phyloP scores from a whole-genome alignment of 2,797 vertebrate genomes.

The Catamblyrhynchus diadema region DNA sequence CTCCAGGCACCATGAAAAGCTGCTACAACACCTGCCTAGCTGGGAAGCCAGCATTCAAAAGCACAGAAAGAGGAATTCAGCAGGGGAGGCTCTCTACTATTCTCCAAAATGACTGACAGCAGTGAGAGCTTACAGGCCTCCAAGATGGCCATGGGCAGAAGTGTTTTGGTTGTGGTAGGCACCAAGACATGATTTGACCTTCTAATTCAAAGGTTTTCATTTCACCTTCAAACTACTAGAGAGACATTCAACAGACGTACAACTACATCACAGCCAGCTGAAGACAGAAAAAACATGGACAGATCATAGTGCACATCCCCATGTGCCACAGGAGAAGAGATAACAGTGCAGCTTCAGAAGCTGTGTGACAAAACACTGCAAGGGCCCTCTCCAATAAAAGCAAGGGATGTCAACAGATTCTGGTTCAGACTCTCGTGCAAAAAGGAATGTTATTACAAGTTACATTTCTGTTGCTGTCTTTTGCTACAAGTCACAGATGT shows the following conservation, averaged over 20 bases:
- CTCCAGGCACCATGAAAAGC: not conserved
- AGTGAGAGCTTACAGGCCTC: not conserved
- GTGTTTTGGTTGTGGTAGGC: not conserved
- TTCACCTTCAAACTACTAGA: not conserved
- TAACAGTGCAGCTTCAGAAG: not conserved
- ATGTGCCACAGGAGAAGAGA: fast-evolving
- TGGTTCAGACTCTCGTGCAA: not conserved
- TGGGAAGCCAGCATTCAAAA: not conserved
- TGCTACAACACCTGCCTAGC: not conserved
- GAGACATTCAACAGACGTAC: not conserved
- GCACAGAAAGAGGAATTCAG: not conserved
- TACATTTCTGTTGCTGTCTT: not conserved
- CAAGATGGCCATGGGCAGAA: not conserved
- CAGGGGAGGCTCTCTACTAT: not conserved
- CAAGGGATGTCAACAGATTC: not conserved
- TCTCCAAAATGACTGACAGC: not conserved
- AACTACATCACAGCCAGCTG: not conserved
- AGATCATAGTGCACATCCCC: not conserved
- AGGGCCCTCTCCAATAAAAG: not conserved
- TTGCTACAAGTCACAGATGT: not conserved
- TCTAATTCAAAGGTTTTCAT: not conserved
- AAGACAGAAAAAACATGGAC: not conserved
- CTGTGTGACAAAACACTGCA: not conserved
- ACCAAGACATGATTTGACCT: not conserved
- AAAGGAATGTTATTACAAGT: not conserved